Evolutionary conservation across 2,888 invertebrate genomes (phyloP).

Genomic region (Serrognathus titanus): DNA sequence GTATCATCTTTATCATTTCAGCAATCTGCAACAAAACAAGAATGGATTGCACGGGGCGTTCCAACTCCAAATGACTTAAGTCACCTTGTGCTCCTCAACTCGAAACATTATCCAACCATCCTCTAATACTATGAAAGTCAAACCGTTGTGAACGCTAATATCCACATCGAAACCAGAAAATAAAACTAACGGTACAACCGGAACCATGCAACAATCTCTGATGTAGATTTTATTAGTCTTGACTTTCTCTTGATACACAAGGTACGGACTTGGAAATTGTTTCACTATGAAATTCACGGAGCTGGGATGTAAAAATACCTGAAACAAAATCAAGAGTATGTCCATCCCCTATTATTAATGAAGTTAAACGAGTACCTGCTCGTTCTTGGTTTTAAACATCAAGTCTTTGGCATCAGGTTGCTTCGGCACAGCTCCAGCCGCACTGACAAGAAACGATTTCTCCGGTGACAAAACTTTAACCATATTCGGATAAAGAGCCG

Average conservation of each 20-base stretch:
- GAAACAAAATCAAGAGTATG: too few species aligned
- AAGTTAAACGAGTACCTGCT: too few species aligned
- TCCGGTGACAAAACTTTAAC: slow-evolving; percentile 79
- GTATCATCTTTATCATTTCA: slow-evolving; percentile 75
- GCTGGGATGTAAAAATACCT: slow-evolving; percentile 67
- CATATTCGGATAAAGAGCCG: slow-evolving; percentile 90
- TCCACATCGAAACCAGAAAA: slow-evolving; percentile 71
- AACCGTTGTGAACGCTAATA: slow-evolving; percentile 70
- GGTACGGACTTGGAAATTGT: slow-evolving; percentile 69
- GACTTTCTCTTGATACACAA: slow-evolving; percentile 81
- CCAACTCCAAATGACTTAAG: neutral
- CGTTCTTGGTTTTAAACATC: slow-evolving; percentile 69
- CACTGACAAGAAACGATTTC: slow-evolving; percentile 70
- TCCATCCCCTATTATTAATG: too few species aligned
- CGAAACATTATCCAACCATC: slow-evolving; percentile 81
- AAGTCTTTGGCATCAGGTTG: slow-evolving; percentile 69
- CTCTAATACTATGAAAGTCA: slow-evolving; percentile 70
- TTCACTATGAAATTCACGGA: slow-evolving; percentile 67
- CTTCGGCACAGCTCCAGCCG: slow-evolving; percentile 70
- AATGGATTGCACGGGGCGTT: neutral
- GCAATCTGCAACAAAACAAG: slow-evolving; percentile 61
- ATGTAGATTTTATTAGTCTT: slow-evolving; percentile 77
- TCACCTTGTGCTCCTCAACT: slow-evolving; percentile 69
- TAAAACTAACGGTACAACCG: slow-evolving; percentile 67
- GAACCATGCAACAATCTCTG: slow-evolving; percentile 77